A percentile compares a stretch with the other conserved stretches of the same genome.
Conservation (phyloP, 1,140 invertebrate genomes). For the Aphaenogaster rudis region DNA sequence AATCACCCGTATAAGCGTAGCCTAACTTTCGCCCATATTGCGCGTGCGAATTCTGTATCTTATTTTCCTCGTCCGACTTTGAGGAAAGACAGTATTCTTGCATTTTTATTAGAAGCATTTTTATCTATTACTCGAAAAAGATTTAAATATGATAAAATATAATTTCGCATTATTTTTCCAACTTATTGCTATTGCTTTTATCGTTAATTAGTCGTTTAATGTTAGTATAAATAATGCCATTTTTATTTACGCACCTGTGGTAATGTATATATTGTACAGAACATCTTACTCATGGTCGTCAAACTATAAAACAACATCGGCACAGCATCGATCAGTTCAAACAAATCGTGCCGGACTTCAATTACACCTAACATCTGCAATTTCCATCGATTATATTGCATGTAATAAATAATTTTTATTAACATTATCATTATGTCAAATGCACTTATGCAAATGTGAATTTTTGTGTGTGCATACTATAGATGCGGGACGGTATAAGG, state of each 20-base stretch:
- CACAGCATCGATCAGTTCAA: neutral
- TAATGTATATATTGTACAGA: slow-evolving; percentile 1
- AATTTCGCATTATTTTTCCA: neutral
- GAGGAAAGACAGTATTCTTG: neutral
- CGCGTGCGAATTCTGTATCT: neutral
- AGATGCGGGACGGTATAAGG: too few relatives aligned
- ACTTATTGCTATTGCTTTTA: neutral
- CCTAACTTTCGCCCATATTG: slow-evolving; percentile 20
- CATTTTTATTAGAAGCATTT: slow-evolving; percentile 29
- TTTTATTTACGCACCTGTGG: slow-evolving; percentile 26
- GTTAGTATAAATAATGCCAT: neutral
- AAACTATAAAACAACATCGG: neutral
- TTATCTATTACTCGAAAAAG: slow-evolving; percentile 5
- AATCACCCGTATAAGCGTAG: slow-evolving; percentile 9
- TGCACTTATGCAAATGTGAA: neutral
- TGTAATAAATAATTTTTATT: neutral
- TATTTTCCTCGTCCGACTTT: slow-evolving; percentile 25
- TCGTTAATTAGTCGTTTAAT: neutral
- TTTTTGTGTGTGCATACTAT: neutral
- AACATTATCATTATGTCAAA: neutral
- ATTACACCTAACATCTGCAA: slow-evolving; percentile 2
- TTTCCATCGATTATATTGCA: neutral
- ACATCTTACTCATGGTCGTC: neutral
- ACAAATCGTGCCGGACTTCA: neutral
- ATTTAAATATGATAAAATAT: neutral